These are phyloP conservation scores for Drosophila neotestacea DNA, from an alignment of 2,888 invertebrate species.

Conservation along the genomic window DNA sequence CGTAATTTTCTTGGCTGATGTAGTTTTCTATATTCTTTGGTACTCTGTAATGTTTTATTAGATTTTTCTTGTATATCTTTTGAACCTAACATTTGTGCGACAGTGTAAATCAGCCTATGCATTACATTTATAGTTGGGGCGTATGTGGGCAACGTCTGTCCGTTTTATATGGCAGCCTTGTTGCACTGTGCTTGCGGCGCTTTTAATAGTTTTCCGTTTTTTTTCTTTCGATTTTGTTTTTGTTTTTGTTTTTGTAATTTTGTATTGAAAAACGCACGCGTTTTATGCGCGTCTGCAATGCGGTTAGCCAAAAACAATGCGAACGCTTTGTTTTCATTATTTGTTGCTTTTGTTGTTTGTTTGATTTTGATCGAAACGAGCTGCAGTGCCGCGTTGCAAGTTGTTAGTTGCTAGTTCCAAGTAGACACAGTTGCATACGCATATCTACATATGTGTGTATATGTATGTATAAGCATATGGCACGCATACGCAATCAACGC, in stretches of 20 bases:
- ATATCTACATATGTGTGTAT: neutral
- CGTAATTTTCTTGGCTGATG: no score
- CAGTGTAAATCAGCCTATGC: conserved; percentile 37
- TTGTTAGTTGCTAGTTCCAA: conserved; percentile 7
- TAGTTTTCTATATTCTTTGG: neutral
- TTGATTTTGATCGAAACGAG: conserved; percentile 67
- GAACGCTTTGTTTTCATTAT: conserved; percentile 59
- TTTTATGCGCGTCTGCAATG: conserved; percentile 66
- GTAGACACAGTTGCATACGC: conserved; percentile 17
- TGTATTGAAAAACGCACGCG: conserved; percentile 51
- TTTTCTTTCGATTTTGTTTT: conserved; percentile 1
- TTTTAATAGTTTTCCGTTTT: conserved; percentile 59
- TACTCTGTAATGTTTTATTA: no score
- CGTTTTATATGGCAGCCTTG: conserved; percentile 23
- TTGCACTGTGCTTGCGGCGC: conserved; percentile 44
- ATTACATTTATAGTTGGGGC: conserved; percentile 5
- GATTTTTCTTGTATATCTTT: neutral
- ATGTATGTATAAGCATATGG: conserved; percentile 32
- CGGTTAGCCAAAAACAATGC: conserved; percentile 76
- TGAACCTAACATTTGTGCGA: neutral
- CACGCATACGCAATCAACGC: conserved; percentile 60
- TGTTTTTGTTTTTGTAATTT: conserved; percentile 20
- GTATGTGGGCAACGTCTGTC: conserved; percentile 23
- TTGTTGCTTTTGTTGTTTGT: conserved; percentile 36
- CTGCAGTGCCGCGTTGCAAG: conserved; percentile 47